Percentiles rank a stretch among this genome's conserved stretches.
Conservation (phyloP, 2,797 vertebrate species). For the Leptatherina wallacei region DNA sequence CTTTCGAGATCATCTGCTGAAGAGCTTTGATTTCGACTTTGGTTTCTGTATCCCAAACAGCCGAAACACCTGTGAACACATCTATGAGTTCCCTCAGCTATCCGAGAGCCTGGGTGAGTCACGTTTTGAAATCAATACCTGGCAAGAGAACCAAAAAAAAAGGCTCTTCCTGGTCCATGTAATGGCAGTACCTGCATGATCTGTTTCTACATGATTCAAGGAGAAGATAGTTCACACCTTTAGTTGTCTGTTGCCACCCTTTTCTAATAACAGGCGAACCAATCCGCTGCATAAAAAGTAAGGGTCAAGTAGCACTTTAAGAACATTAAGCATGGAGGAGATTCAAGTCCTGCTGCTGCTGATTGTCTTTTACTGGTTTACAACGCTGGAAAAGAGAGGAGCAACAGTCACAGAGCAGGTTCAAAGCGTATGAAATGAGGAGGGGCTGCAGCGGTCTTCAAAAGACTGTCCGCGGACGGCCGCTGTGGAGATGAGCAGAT, state of each 20-base stretch:
- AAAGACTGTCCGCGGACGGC: not conserved
- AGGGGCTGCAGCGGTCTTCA: not conserved
- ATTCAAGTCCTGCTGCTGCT: not conserved
- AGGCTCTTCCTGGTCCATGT: not conserved
- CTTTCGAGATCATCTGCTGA: conserved; percentile 91
- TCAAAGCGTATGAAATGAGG: not conserved
- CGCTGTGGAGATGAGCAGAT: not conserved
- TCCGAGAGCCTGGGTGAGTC: conserved; percentile 91
- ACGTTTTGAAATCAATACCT: not conserved
- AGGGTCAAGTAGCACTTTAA: not conserved
- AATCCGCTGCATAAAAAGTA: not conserved
- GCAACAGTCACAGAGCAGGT: not conserved
- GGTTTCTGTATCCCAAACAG: conserved; percentile 96
- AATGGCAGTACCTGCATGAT: not conserved
- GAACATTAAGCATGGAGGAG: not conserved
- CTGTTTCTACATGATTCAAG: not conserved
- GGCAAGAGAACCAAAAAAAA: not conserved
- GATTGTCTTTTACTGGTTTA: not conserved
- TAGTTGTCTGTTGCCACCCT: not conserved
- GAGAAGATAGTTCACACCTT: not conserved
- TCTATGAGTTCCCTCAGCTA: conserved; percentile 94
- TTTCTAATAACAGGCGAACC: not conserved
- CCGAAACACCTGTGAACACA: conserved; percentile 94
- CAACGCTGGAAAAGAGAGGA: not conserved
- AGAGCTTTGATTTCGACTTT: conserved; percentile 96